Base-by-base conservation (phyloP, 2,113 vertebrate species). In the Falcunculus frontatus region DNA sequence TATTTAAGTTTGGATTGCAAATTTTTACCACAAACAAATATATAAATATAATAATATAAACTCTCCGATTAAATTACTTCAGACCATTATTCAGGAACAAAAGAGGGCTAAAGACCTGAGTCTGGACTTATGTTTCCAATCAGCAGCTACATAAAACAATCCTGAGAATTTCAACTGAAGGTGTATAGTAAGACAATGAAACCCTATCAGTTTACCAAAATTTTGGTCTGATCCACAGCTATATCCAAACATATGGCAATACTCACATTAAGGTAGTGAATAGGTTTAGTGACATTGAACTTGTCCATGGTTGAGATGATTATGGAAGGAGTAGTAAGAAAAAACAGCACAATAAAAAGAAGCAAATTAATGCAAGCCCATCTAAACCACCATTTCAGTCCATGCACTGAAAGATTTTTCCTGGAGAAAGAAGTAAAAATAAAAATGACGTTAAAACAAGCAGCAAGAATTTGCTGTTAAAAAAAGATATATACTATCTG, bases 261-360 rank as follows among this genome's bases (percentile, higher is more conserved):
- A 97, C 99, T 98, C 97, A 99, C 99, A 35, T 99, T 99, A 68
- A 99, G 98, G 47, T 98, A 98, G 16, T 98, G 84, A 97, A 99
- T 99, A 67, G 99, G 99, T 92, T 98, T 98, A 32, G 99, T 99
- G 97, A 99, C 99, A 14, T 99, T 99, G 97, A 99, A 99, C 96
- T 99, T 99, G 97, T 99, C 99, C 29, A 99, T 98, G 92, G 98
- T 99, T 90, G 93, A 98, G 88, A 99, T 98, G 83, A 99, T 98
- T 96, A 99, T 99, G 62, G 99, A 98, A 70, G 99, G 99, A 13
- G 99, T 99, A 10, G 99, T 99, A 96, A 99, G 98, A 96, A 99
- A 99, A 96, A 99, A 99, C 33, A 99, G 98, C 70, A 98, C 97
- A 96, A 99, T 19, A 87, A 98, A 99, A 75, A 99, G 98, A 0